Conservation (phyloP, 2,113 vertebrate species). For the Macrotis lagotis region DNA sequence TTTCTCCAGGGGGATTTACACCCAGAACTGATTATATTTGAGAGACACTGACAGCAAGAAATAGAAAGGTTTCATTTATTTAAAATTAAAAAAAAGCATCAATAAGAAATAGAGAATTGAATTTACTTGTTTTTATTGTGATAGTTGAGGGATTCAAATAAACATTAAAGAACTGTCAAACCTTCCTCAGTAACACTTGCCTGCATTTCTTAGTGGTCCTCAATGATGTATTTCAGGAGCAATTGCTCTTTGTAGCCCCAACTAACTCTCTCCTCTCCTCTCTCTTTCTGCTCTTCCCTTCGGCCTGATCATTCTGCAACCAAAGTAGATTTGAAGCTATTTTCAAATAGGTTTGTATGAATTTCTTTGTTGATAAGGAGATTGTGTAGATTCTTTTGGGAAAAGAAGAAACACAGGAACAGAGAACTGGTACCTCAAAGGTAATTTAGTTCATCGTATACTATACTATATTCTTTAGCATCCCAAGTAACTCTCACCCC, state of each 20-base stretch:
- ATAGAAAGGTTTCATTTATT: constrained; percentile 65
- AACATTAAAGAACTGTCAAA: neutral
- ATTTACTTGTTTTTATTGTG: neutral
- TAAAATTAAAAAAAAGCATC: constrained; percentile 39
- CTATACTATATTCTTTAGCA: neutral
- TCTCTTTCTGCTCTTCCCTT: neutral
- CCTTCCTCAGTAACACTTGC: neutral
- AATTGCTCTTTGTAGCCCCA: neutral
- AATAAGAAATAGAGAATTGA: constrained; percentile 8
- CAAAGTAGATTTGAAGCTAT: neutral
- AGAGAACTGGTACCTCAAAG: neutral
- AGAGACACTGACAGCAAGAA: constrained; percentile 64
- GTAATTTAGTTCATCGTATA: neutral
- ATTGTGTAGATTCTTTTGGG: neutral
- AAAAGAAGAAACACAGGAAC: neutral
- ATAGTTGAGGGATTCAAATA: neutral
- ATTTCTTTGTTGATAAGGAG: neutral
- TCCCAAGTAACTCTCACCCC: neutral
- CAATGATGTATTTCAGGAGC: neutral
- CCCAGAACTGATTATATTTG: constrained; percentile 68
- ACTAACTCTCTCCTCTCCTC: neutral
- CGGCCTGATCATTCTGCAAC: neutral
- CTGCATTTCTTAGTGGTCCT: neutral
- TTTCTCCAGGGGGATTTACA: constrained; percentile 74
- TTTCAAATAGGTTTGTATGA: neutral